A percentile compares a stretch with the other conserved stretches of the same genome.
These are phyloP conservation scores for Pipistrellus pipistrellus DNA, from an alignment of 2,797 vertebrate species.

Conservation along the genomic window DNA sequence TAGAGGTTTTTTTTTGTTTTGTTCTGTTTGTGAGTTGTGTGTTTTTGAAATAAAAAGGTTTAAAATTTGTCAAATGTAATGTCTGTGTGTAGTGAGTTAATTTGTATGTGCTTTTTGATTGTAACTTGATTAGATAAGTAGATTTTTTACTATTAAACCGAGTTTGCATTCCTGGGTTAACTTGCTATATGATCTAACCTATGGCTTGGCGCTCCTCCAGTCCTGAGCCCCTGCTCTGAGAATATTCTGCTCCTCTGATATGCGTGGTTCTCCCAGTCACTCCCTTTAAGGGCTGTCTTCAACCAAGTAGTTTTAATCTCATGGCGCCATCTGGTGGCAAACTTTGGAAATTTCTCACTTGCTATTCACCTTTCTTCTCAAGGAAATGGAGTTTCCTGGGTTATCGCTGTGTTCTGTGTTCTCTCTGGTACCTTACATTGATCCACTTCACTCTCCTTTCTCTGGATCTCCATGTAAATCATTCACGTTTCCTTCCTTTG, in stretches of 20 bases:
- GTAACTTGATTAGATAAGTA: conserved; percentile 1
- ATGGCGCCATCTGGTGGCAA: conserved; percentile 71
- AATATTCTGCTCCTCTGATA: background rate
- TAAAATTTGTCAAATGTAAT: background rate
- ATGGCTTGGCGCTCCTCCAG: background rate
- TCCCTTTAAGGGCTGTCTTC: background rate
- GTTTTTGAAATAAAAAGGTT: background rate
- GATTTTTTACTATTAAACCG: conserved; percentile 10
- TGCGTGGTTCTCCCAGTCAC: fast-evolving
- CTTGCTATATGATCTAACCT: background rate
- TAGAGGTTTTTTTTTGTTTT: background rate
- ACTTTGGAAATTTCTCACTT: background rate
- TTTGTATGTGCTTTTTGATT: background rate
- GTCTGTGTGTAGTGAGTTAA: background rate
- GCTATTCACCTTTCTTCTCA: background rate
- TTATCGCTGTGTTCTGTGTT: background rate
- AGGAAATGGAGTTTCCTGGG: background rate
- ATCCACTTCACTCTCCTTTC: background rate
- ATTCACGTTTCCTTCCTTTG: background rate
- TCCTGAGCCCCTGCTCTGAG: background rate
- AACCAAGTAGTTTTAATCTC: background rate
- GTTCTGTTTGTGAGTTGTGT: background rate
- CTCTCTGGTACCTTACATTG: background rate
- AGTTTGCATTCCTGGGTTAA: background rate
- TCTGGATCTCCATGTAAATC: background rate